phyloP scores from a whole-genome alignment of 2,888 invertebrate species.

The Morpho achilles region DNA sequence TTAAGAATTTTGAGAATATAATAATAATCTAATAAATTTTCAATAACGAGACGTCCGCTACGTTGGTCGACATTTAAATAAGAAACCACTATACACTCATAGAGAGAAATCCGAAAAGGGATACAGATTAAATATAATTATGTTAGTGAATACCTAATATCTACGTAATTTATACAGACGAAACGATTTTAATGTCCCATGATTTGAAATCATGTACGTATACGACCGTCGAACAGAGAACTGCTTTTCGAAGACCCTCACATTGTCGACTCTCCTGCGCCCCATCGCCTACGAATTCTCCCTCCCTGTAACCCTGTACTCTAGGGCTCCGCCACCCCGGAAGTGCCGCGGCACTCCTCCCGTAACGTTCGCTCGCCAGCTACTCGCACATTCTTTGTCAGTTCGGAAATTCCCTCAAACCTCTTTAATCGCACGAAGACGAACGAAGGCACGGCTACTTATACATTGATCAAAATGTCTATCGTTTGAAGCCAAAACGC shows the following conservation, averaged over 20 bases:
- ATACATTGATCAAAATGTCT: slow-evolving; percentile 57
- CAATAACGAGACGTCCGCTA: slow-evolving; percentile 76
- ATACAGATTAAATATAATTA: slow-evolving; percentile 77
- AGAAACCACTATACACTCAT: slow-evolving; percentile 78
- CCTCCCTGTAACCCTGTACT: slow-evolving; percentile 64
- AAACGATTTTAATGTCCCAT: slow-evolving; percentile 64
- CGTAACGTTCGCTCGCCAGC: slow-evolving; percentile 31
- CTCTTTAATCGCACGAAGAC: slow-evolving; percentile 58
- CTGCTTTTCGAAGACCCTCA: slow-evolving; percentile 71
- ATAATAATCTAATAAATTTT: slow-evolving; percentile 77
- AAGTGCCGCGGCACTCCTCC: slow-evolving; percentile 32
- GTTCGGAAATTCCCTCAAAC: slow-evolving; percentile 34
- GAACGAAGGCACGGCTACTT: slow-evolving; percentile 77
- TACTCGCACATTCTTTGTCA: slow-evolving; percentile 34
- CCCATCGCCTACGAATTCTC: slow-evolving; percentile 44
- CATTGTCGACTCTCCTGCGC: slow-evolving; percentile 46
- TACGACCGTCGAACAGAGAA: slow-evolving; percentile 65
- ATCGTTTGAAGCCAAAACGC: slow-evolving; percentile 68
- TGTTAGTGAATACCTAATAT: slow-evolving; percentile 72
- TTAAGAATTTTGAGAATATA: slow-evolving; percentile 68
- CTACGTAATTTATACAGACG: slow-evolving; percentile 75
- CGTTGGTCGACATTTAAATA: slow-evolving; percentile 78
- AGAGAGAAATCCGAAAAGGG: slow-evolving; percentile 78
- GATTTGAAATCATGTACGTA: slow-evolving; percentile 77
- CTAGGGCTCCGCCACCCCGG: slow-evolving; percentile 40